Evolutionary conservation across 2,113 vertebrate species (phyloP), one percentile per base, ranked within the genome.

Genomic region (Phrynosoma blainvillii): DNA sequence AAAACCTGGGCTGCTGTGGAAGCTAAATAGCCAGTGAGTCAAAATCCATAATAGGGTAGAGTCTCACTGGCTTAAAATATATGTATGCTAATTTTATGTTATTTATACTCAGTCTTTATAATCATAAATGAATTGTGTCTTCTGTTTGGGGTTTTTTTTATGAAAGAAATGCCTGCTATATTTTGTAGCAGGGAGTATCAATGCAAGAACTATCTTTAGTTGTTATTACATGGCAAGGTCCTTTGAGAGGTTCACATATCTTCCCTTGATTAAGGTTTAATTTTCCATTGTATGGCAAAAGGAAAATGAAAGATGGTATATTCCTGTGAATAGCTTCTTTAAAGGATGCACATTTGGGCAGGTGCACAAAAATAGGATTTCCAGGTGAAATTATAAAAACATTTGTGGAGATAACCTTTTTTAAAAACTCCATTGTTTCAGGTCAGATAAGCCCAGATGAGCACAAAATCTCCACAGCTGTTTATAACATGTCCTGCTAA

Each of bases 41-140:
- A 2, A 95, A 87, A 90, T 89, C 95, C 92, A 82, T 90, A 90
- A 92, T 42, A 94, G 82, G 94, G 94, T 27, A 0, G 87, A 36
- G 93, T 94, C 92, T 95, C 95, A 94, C 90, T 93, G 96, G 96
- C 96, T 96, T 95, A 95, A 96, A 93, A 95, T 95, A 90, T 85
- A 89, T 92, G 84, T 96, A 94, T 95, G 95, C 88, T 96, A 92
- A 88, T 95, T 95, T 94, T 96, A 94, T 92, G 86, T 96, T 96
- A 96, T 96, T 97, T 97, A 96, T 97, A 93, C 89, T 95, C 88
- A 93, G 92, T 97, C 96, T 96, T 96, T 96, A 94, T 96, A 96
- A 95, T 96, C 94, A 85, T 93, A 91, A 90, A 92, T 92, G 84
- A 73, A 90, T 94, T 91, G 90, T 95, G 93, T 94, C 89, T 32